Evolutionary conservation across 2,888 invertebrate species (phyloP), one percentile per base, ranked within the genome.

Genomic region (Frankliniella intonsa): DNA sequence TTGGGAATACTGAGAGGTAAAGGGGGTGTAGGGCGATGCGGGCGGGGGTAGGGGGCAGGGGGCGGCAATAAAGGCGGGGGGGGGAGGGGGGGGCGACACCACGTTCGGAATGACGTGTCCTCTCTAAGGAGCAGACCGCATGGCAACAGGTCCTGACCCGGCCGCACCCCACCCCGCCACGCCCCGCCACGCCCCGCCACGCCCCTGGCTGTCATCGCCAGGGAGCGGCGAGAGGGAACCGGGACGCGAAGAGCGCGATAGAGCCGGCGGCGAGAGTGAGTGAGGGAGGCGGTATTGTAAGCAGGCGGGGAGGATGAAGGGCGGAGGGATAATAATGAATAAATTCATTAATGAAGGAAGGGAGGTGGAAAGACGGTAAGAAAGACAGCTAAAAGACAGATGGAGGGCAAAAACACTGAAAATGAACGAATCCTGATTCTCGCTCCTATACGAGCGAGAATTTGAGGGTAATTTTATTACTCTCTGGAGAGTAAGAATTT

Each of bases 61-160:
- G 3, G 55, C 3, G 55, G 55, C 51, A 12, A 12, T n/a, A n/a
- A n/a, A n/a, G 51, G 51, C 51, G 51, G 9, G 55, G 55, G 14
- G 55, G 55, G 3, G 8, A 19, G 55, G 17, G 55, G 55, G 14
- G 14, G 17, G 55, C 11, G 55, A 12, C 55, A 12, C 38, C 38
- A 5, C 38, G 38, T 38, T 38, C 38, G 38, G 38, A 38, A 38
- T 38, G 38, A 38, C 38, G 38, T 38, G 38, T 38, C 38, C 38
- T 38, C 38, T 38, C 38, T 38, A 38, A 38, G 38, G 38, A 38
- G 38, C 38, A 38, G 38, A 38, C 38, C 69, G 25, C 69, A 76
- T 76, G 69, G 69, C 69, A 76, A 76, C 69, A 76, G 69, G 69
- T 76, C 69, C 12, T 76, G 69, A 76, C 69, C 69, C 69, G 69